A percentile compares a stretch with the other conserved stretches of the same genome.
phyloP scores from a whole-genome alignment of 1,140 invertebrate genomes.

The Belonocnema kinseyi region DNA sequence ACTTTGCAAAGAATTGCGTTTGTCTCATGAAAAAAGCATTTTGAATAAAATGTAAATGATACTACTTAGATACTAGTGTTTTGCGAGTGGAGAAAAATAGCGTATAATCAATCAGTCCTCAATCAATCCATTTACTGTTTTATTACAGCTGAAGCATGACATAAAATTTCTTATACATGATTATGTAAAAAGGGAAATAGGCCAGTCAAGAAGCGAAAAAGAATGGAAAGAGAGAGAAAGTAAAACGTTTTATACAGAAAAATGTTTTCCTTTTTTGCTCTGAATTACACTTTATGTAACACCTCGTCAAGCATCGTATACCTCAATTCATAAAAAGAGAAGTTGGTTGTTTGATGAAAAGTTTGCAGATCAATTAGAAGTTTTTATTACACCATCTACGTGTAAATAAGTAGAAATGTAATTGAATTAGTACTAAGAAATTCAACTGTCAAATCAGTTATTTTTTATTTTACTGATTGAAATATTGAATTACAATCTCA shows the following conservation, averaged over 20 bases:
- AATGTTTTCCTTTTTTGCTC: background rate
- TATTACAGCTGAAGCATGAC: slow-evolving; percentile 48
- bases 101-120: slow-evolving; percentile 21
- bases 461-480: no score
- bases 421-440: no score
- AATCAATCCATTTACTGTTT: slow-evolving; percentile 47
- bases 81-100: background rate
- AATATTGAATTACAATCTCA: no score
- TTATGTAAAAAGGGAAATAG: slow-evolving; percentile 34
- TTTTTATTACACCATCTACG: no score
- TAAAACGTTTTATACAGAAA: background rate
- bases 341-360: no score
- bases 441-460: no score
- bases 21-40: background rate
- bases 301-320: no score
- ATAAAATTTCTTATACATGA: slow-evolving; percentile 44
- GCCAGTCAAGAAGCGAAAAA: background rate
- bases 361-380: no score
- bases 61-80: no score
- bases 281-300: no score
- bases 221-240: background rate
- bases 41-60: background rate
- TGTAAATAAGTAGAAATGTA: no score
- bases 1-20: background rate
- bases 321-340: no score